Evolutionary conservation across 2,797 vertebrate genomes (phyloP), one percentile per base, ranked within the genome.

Genomic region (Morelia viridis): DNA sequence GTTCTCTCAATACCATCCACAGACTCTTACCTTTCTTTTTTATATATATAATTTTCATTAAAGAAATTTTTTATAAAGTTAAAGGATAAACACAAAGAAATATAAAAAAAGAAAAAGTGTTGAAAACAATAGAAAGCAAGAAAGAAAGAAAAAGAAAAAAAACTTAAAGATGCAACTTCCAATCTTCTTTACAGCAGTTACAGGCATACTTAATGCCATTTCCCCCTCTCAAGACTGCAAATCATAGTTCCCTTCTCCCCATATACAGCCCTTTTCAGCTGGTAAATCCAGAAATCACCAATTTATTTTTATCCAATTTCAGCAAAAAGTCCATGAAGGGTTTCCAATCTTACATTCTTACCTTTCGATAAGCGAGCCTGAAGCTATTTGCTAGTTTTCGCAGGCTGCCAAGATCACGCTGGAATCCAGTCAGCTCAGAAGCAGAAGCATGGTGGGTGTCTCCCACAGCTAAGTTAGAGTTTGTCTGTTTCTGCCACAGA

Each of bases 291-390:
- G 76, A 0, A 2, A 22, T 8, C 68, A 65, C 11, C 68, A 46
- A 31, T 56, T 91, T 24, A 13, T 28, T 80, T 46, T 46, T 46
- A 80, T 46, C 41, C 76, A 80, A 4, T 46, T 80, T 46, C 46
- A 46, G 9, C 76, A 80, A 80, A 22, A 80, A 80, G 41, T 24
- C 76, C 41, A 80, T 24, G 24, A 10, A 24, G 41, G 41, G 3
- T 24, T 80, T 46, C 76, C 41, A 46, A 46, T 46, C 46, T 76
- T 2, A 2, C 0, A 68, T 3, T 1, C 0, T 97, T 94, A 99
- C 99, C 99, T 99, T 99, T 97, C 98, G 98, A 84, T 99, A 99
- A 0, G 98, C 98, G 0, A 98, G 98, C 94, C 98, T 97, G 98
- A 99, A 99, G 95, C 98, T 97, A 86, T 99, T 98, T 4, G 98